phyloP scores from a whole-genome alignment of 2,113 vertebrate species.

The Porphyrio hochstetteri region DNA sequence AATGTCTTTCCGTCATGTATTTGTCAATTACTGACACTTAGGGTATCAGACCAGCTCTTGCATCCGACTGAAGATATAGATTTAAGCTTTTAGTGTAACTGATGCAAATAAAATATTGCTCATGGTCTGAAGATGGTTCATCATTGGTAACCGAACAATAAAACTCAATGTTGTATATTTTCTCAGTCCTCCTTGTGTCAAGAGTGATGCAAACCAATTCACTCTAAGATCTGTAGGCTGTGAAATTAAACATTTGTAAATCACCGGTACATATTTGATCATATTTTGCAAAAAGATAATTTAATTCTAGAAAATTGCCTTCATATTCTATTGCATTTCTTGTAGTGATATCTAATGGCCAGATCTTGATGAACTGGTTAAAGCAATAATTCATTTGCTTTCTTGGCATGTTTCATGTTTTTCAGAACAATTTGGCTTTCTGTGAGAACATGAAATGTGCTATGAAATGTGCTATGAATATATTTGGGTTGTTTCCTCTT shows the following conservation, averaged over 20 bases:
- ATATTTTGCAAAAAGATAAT: background rate
- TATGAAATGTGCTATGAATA: background rate
- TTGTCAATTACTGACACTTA: background rate
- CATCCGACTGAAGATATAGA: background rate
- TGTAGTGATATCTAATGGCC: background rate
- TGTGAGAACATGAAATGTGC: background rate
- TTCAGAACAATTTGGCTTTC: background rate
- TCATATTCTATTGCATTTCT: background rate
- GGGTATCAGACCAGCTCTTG: background rate
- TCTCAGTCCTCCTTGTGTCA: background rate
- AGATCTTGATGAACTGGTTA: background rate
- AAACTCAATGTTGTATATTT: background rate
- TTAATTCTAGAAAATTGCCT: background rate
- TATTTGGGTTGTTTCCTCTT: background rate
- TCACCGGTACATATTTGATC: background rate
- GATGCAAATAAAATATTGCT: background rate
- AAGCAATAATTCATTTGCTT: background rate
- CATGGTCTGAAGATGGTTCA: background rate
- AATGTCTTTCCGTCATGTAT: background rate
- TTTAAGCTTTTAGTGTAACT: background rate
- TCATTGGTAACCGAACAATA: background rate
- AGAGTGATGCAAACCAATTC: background rate
- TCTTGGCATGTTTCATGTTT: background rate
- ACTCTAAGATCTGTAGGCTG: background rate
- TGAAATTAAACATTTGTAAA: conserved; percentile 1